Conservation (phyloP, 2,113 vertebrate genomes). For the Amazona guildingii region DNA sequence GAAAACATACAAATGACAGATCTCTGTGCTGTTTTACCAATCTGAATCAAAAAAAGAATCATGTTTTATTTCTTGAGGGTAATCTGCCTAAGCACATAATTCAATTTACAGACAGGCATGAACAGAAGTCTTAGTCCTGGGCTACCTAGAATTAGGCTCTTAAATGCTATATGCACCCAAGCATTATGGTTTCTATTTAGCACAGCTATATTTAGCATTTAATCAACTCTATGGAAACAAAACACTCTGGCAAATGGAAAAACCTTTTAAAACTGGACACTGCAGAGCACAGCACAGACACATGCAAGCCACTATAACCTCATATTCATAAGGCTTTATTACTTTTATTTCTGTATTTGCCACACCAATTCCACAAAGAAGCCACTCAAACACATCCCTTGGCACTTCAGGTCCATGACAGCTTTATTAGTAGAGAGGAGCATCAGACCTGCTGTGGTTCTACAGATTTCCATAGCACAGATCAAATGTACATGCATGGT, state of each 20-base stretch:
- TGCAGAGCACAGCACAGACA: background rate
- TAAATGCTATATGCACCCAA: background rate
- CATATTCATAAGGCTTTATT: background rate
- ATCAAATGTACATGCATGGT: rapidly evolving
- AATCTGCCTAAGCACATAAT: background rate
- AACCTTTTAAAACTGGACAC: background rate
- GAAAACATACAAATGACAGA: background rate
- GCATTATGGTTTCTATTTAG: background rate
- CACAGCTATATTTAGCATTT: background rate
- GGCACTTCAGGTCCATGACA: background rate
- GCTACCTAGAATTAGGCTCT: background rate
- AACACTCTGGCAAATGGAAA: background rate
- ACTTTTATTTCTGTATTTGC: background rate
- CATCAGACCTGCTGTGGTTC: background rate
- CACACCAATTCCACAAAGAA: background rate
- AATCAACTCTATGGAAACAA: background rate
- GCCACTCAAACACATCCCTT: background rate
- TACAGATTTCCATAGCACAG: background rate
- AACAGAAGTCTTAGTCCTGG: background rate
- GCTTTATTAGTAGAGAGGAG: background rate
- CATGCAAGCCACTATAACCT: background rate
- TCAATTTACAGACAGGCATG: background rate
- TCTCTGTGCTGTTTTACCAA: background rate
- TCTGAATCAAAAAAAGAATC: background rate
- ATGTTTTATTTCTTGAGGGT: background rate